Percentiles rank a stretch among this genome's conserved stretches.
Conservation (phyloP, 2,888 invertebrate genomes). For the Orchesellides sinensis region DNA sequence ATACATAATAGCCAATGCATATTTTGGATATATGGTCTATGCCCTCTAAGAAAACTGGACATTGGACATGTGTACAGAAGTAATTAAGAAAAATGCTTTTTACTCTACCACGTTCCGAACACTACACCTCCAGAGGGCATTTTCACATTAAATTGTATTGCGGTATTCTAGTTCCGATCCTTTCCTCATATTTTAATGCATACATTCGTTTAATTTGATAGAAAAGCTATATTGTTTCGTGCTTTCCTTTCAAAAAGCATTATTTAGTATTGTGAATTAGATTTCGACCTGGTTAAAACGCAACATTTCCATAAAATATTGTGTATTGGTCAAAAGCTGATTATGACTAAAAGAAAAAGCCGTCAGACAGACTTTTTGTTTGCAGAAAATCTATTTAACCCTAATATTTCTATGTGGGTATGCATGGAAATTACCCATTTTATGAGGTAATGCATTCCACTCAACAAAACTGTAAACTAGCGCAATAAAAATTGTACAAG, state of each 20-base stretch:
- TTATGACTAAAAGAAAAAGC: constrained; percentile 7
- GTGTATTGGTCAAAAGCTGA: constrained; percentile 10
- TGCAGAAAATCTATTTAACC: neutral
- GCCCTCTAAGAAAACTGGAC: no score
- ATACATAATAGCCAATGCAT: no score
- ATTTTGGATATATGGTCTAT: no score
- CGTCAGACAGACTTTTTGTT: no score
- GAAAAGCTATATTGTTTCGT: no score
- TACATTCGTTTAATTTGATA: no score
- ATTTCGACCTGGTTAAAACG: neutral
- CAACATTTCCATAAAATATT: neutral
- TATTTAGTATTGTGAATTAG: neutral
- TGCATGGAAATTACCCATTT: neutral
- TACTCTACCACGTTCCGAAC: no score
- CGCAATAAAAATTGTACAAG: neutral
- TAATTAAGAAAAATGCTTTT: constrained; percentile 2
- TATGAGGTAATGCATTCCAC: neutral
- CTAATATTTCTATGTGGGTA: neutral
- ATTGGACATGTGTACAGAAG: constrained; percentile 1
- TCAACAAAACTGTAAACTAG: neutral
- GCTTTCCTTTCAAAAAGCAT: no score
- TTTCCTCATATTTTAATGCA: no score
- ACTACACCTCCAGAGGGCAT: no score
- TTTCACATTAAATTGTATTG: no score
- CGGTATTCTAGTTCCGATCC: no score